Conservation (phyloP, 1,140 invertebrate species). For the Gryllus bimaculatus region DNA sequence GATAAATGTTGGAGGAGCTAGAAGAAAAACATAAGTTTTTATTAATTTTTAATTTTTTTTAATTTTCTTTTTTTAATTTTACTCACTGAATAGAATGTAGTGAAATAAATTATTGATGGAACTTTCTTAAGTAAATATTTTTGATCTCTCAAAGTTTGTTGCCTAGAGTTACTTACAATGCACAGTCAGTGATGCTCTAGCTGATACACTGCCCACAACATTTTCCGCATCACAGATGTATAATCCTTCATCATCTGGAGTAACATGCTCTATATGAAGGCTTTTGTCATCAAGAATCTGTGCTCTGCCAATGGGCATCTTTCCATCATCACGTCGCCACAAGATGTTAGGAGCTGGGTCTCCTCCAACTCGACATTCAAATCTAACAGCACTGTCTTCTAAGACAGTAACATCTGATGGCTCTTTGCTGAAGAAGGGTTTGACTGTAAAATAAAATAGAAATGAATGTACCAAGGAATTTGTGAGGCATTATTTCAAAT, state of each 20-base stretch:
- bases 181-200: conserved; percentile 61
- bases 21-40: not conserved
- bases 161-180: conserved; percentile 51
- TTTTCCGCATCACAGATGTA: conserved; percentile 77
- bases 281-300: conserved; percentile 66
- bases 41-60: not conserved
- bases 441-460: conserved; percentile 52
- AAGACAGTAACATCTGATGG: conserved; percentile 76
- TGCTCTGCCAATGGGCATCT: conserved; percentile 66
- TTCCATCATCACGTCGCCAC: conserved; percentile 79
- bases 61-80: too few relatives aligned
- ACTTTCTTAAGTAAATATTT: too few relatives aligned
- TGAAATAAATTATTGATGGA: not conserved
- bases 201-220: conserved; percentile 61
- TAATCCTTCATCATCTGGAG: conserved; percentile 64
- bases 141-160: too few relatives aligned
- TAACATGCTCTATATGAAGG: conserved; percentile 61
- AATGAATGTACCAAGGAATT: too few relatives aligned
- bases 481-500: too few relatives aligned
- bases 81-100: not conserved
- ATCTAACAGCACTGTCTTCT: conserved; percentile 68
- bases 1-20: conserved; percentile 57
- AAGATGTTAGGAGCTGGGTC: conserved; percentile 81
- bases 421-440: conserved; percentile 76
- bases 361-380: conserved; percentile 82